Evolutionary conservation across 2,113 vertebrate species (phyloP), one percentile per base, ranked within the genome.

Genomic region (Corydoras sp.): DNA sequence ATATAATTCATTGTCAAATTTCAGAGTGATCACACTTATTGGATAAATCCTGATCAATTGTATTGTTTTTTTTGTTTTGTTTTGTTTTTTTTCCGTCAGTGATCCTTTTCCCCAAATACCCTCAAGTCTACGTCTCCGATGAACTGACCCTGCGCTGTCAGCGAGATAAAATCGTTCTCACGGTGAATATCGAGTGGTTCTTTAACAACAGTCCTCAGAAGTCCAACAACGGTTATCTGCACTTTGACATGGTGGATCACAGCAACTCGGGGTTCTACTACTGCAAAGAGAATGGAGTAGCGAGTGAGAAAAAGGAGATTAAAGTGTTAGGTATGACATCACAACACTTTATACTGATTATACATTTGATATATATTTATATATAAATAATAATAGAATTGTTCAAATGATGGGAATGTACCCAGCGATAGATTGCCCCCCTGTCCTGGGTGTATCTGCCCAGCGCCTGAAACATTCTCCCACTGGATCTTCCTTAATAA

Each of bases 91-190:
- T 43, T 43, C 7, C 7, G 35, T 43, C 54, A 50, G n/a, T 18
- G 9, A 49, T 58, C 10, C 58, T 48, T 18, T 49, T 49, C 15
- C 51, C 62, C 14, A 3, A 3, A 6, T 63, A 48, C 12, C n/a
- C 35, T 15, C 1, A 3, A 0, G 8, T 63, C 8, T 63, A 63
- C 5, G 62, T 63, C 32, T 49, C 32, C 10, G 62, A 63, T 63
- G 62, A 49, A 9, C n/a, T 63, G 3, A 63, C 62, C 48, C 62
- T 63, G 35, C 32, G 32, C n/a, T 63, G 62, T 48, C 43, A 18
- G 32, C 10, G 15, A 11, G 62, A 35, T 4, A 1, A 0, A 2
- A 18, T 3, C 7, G 10, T 51, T 7, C 9, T 65, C 10, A 12
- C 15, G 7, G 11, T 1, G 4, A 11, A 9, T 13, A 48, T 65